Evolutionary conservation across 2,113 vertebrate species (phyloP).

Genomic region (Elaphurus davidianus): DNA sequence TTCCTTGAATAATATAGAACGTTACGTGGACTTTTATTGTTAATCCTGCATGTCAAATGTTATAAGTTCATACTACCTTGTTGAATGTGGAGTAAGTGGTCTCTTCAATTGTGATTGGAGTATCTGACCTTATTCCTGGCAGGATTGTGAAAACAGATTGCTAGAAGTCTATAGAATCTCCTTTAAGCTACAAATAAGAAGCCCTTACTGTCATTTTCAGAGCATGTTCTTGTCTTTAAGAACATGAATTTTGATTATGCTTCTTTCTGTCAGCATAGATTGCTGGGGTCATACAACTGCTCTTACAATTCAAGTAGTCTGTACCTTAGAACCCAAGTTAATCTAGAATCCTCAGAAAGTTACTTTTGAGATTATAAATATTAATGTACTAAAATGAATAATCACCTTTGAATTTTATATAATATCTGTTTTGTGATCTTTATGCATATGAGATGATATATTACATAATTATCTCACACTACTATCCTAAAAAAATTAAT

Average conservation of each 20-base stretch:
- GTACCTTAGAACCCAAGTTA: conserved; percentile 8
- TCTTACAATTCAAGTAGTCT: conserved; percentile 54
- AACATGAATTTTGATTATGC: conserved; percentile 46
- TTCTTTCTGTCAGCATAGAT: conserved; percentile 60
- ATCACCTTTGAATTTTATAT: conserved; percentile 6
- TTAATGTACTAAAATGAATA: conserved; percentile 62
- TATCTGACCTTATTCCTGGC: conserved; percentile 50
- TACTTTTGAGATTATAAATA: conserved; percentile 68
- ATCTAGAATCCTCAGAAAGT: conserved; percentile 18
- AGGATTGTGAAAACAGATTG: conserved; percentile 54
- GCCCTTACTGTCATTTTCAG: conserved; percentile 71
- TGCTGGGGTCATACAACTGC: conserved; percentile 56
- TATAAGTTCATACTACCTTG: conserved; percentile 42
- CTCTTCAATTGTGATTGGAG: background rate
- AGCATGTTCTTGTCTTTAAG: conserved; percentile 42
- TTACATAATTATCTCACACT: background rate
- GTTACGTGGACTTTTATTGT: background rate
- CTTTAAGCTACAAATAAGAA: conserved; percentile 68
- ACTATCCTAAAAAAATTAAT: background rate
- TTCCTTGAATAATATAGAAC: background rate
- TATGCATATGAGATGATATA: background rate
- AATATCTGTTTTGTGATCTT: background rate
- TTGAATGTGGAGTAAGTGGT: conserved; percentile 19
- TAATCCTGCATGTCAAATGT: background rate
- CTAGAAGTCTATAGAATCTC: conserved; percentile 53